Base-by-base conservation (phyloP, 64 coral and sea anemone genomes). In the Pocillopora damicornis region DNA sequence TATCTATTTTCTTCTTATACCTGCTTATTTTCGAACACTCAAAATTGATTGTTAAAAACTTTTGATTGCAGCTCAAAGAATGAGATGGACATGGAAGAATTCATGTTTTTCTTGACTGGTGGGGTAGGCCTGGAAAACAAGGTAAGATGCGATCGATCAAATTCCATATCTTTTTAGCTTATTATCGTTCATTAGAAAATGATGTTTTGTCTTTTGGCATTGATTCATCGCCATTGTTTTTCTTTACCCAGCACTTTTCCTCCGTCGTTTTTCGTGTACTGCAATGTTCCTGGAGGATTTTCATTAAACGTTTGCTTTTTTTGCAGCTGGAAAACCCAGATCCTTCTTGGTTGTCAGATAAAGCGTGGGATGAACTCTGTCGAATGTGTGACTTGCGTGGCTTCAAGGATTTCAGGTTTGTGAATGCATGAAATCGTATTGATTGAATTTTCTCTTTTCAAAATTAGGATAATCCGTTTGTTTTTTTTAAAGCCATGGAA, bases 101-200 rank as follows among this genome's bases (percentile, higher is more conserved):
- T 99, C 75, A 90, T 99, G 88, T 99, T 99, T 81, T 99, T 99
- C 79, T 85, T 99, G 58, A 99, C 97, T 73, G 97, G 97, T 58
- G 97, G 97, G 80, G 86, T 99, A 56, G 97, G 97, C 13, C 75
- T 99, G 62, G 93, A 99, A 90, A 99, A 99, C 63, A 99, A 99
- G 97, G 97, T 99, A 82, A 75, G 14, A 71, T 71, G 20, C 11
- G 6, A 10, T 71, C 22, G n/a, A 30, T 51, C 42, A 51, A 51
- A 51, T 51, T 30, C 2, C 42, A 51, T 51, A 51, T 51, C 7
- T 51, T 51, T 51, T 51, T 7, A 51, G 42, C 42, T 51, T 51
- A 51, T 4, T 51, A 4, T 51, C 42, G 42, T 7, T 51, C 30
- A 30, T 51, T 51, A 7, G 42, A 51, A 51, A 51, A 51, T 2